These are phyloP conservation scores for Lucifuga dentata DNA, from an alignment of 2,113 vertebrate genomes.

Conservation along the genomic window DNA sequence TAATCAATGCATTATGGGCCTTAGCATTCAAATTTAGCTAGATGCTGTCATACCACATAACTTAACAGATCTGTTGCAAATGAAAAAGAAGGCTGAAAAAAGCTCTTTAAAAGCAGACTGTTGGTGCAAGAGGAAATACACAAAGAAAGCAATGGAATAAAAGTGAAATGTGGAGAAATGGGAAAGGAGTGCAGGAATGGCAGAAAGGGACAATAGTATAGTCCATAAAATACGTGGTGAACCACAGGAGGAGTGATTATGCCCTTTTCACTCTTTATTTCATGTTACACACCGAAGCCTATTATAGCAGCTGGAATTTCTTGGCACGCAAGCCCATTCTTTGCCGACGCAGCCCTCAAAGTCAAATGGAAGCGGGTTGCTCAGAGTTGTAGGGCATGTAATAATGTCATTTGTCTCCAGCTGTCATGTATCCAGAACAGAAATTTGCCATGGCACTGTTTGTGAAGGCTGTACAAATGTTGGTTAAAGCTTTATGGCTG, in stretches of 20 bases:
- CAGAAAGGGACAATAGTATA: background rate
- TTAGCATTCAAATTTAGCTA: too few relatives aligned
- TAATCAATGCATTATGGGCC: too few relatives aligned
- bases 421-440: slow-evolving; percentile 47
- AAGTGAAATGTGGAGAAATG: slow-evolving; percentile 25
- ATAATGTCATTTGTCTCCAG: slow-evolving; percentile 66
- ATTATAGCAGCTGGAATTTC: slow-evolving; percentile 22
- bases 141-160: slow-evolving; percentile 31
- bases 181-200: slow-evolving; percentile 14
- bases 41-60: too few relatives aligned
- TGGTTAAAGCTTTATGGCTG: slow-evolving; percentile 70
- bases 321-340: slow-evolving; percentile 10
- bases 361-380: slow-evolving; percentile 54
- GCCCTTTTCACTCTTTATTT: slow-evolving; percentile 23
- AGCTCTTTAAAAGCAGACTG: slow-evolving; percentile 56
- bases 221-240: background rate
- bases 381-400: slow-evolving; percentile 39
- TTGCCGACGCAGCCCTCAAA: slow-evolving; percentile 58
- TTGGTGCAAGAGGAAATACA: slow-evolving; percentile 44
- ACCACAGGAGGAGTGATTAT: slow-evolving; percentile 27
- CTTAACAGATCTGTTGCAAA: too few relatives aligned
- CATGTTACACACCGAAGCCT: slow-evolving; percentile 33
- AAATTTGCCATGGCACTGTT: slow-evolving; percentile 39
- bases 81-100: background rate
- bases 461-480: slow-evolving; percentile 57